Conservation (phyloP, 2,113 vertebrate genomes). For the Rafetus swinhoei region DNA sequence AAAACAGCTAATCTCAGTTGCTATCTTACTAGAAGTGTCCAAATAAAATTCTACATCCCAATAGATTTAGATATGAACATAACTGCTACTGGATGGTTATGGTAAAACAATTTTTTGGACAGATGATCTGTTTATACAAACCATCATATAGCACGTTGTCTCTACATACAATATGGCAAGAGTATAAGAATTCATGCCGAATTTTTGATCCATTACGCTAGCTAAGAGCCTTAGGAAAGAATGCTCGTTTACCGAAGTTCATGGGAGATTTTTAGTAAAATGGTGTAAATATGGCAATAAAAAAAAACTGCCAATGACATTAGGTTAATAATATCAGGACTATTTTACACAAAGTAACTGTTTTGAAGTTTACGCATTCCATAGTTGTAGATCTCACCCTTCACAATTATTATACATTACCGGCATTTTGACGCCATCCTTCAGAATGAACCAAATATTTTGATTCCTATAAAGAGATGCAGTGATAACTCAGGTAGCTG, state of each 20-base stretch:
- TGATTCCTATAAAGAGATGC: not conserved
- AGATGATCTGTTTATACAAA: not conserved
- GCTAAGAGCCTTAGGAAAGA: not conserved
- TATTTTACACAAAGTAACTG: not conserved
- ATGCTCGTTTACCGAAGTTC: not conserved
- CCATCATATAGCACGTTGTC: not conserved
- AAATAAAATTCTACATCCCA: not conserved
- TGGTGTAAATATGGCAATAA: not conserved
- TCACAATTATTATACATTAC: not conserved
- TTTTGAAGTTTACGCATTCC: not conserved
- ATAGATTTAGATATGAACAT: accelerated
- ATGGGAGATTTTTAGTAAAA: not conserved
- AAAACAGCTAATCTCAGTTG: not conserved
- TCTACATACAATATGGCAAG: not conserved
- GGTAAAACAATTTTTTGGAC: not conserved
- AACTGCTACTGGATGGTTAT: not conserved
- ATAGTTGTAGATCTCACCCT: not conserved
- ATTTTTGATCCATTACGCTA: not conserved
- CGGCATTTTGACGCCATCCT: not conserved
- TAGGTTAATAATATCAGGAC: not conserved
- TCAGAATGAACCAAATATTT: not conserved
- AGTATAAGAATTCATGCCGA: not conserved
- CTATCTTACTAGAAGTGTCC: not conserved
- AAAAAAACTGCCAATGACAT: not conserved
- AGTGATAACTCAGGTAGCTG: not conserved